Evolutionary conservation across 2,888 invertebrate species (phyloP).

Genomic region (Microctonus aethiopoides): DNA sequence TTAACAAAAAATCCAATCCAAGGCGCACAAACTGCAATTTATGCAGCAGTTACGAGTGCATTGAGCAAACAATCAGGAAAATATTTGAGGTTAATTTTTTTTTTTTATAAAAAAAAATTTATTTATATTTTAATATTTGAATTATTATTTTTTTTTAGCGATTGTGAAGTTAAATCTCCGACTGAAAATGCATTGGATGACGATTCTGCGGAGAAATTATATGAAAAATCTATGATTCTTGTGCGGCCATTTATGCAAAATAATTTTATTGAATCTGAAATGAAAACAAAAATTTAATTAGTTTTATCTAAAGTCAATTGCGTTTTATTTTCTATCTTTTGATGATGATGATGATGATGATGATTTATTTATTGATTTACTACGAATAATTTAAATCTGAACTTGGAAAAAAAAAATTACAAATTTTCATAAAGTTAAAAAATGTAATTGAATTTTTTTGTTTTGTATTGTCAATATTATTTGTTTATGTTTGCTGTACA

Average conservation of each 20-base stretch:
- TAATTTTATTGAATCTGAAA: constrained; percentile 22
- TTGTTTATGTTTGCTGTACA: background rate
- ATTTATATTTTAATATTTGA: background rate
- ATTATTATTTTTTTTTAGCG: constrained; percentile 50
- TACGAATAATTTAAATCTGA: background rate
- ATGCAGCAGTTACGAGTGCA: constrained; percentile 74
- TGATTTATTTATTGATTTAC: too few species aligned
- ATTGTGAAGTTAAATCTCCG: constrained; percentile 65
- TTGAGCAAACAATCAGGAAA: constrained; percentile 73
- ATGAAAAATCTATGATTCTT: constrained; percentile 55
- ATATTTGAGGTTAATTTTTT: constrained; percentile 73
- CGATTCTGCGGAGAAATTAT: constrained; percentile 58
- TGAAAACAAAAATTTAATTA: background rate
- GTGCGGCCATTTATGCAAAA: constrained; percentile 34
- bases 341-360: too few species aligned
- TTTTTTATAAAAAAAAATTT: too few species aligned
- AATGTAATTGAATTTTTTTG: constrained; percentile 4
- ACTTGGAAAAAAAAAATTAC: background rate
- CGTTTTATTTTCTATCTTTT: background rate
- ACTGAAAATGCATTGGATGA: constrained; percentile 58
- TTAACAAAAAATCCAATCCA: constrained; percentile 76
- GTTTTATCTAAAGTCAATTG: background rate
- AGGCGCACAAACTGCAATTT: constrained; percentile 77
- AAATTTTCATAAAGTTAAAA: constrained; percentile 9
- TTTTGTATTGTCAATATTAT: constrained; percentile 9